phyloP scores from a whole-genome alignment of 2,113 vertebrate genomes.

The Acrocephalus arundinaceus region DNA sequence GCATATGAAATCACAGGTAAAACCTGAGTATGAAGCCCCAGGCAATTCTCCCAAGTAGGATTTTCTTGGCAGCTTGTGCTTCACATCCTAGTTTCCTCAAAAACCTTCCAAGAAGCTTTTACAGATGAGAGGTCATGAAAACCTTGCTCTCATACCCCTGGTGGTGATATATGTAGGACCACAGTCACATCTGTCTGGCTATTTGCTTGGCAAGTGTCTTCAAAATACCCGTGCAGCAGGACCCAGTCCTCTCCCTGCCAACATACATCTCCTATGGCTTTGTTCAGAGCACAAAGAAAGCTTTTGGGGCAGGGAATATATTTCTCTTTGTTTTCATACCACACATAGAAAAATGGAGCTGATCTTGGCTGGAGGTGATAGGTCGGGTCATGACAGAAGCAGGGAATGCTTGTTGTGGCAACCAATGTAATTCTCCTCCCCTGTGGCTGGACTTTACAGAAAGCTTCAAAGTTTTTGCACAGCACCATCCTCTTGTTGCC shows the following conservation, averaged over 20 bases:
- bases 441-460: neutral
- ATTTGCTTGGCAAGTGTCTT: neutral
- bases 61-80: neutral
- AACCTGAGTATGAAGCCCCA: neutral
- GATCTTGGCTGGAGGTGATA: neutral
- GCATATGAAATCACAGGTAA: neutral
- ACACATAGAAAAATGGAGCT: neutral
- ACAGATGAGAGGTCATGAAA: neutral
- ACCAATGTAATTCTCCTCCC: neutral
- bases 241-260: neutral
- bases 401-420: neutral
- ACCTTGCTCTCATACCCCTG: neutral
- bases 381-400: neutral
- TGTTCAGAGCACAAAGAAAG: neutral
- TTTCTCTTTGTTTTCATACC: neutral
- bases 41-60: neutral
- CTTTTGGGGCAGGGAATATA: neutral
- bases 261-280: neutral
- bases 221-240: neutral
- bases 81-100: neutral
- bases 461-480: neutral
- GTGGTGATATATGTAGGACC: neutral
- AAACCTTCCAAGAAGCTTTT: neutral
- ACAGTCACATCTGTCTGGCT: fast-evolving
- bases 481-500: fast-evolving